These are phyloP conservation scores for Drosophila nebulosa DNA, from an alignment of 1,140 invertebrate genomes.

Conservation along the genomic window DNA sequence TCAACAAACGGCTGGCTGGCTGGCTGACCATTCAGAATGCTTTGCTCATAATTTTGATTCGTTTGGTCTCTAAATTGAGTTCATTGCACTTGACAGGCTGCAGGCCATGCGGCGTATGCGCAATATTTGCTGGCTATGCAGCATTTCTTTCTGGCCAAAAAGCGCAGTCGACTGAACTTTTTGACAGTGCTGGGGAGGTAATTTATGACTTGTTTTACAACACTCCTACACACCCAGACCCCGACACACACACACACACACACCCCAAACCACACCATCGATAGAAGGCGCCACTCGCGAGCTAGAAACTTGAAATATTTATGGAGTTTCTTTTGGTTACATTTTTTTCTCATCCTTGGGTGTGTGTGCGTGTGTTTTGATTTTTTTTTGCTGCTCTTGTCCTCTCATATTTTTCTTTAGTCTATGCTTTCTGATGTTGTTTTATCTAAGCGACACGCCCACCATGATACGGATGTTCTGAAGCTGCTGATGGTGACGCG, in stretches of 20 bases:
- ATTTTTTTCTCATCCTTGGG: slow-evolving; percentile 36
- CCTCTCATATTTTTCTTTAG: slow-evolving; percentile 21
- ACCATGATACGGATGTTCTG: slow-evolving; percentile 15
- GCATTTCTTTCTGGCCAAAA: slow-evolving; percentile 74
- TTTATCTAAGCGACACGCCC: slow-evolving; percentile 62
- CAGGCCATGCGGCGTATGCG: slow-evolving; percentile 65
- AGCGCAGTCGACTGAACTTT: slow-evolving; percentile 74
- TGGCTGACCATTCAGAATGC: slow-evolving; percentile 48
- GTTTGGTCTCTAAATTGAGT: slow-evolving; percentile 58
- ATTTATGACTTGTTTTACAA: slow-evolving; percentile 79
- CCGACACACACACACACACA: slow-evolving; percentile 31
- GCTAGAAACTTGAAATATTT: slow-evolving; percentile 71
- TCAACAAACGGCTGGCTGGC: slow-evolving; percentile 61
- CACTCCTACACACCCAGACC: slow-evolving; percentile 53
- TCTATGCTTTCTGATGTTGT: slow-evolving; percentile 59
- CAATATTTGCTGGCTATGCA: slow-evolving; percentile 76
- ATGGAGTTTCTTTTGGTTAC: slow-evolving; percentile 72
- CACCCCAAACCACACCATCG: slow-evolving; percentile 40
- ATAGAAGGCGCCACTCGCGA: slow-evolving; percentile 71
- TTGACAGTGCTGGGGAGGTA: slow-evolving; percentile 66
- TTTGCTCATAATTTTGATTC: slow-evolving; percentile 58
- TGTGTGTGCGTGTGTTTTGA: not conserved
- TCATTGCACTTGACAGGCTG: slow-evolving; percentile 67
- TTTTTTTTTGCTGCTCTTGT: too few species aligned
- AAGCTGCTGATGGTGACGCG: slow-evolving; percentile 18